Base-by-base conservation (phyloP, 2,888 invertebrate species). In the Steinernema hermaphroditum region DNA sequence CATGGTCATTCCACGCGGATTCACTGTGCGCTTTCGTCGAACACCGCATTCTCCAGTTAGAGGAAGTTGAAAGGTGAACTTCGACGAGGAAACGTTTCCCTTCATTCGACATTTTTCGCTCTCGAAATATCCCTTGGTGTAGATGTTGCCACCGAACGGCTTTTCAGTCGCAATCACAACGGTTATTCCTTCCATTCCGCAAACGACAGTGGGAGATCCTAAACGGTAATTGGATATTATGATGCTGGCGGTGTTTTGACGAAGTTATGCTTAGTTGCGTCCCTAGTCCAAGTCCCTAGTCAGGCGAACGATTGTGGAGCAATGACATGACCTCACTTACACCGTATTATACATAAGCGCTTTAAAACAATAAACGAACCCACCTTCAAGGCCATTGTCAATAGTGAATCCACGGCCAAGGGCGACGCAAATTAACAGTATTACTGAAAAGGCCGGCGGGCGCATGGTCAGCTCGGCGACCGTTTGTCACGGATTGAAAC, bases 41-140 rank as follows among this genome's bases (percentile, higher is more conserved):
- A 84, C 80, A 27, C 84, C 84, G 46, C 84, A 84, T 22, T 82
- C 79, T 1, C 78, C 78, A 68, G 74, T 79, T 0, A 82, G 76
- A 9, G 83, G 83, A 2, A 81, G 43, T 32, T n/a, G 29, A 32
- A 71, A 43, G 9, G 29, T 71, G 22, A 50, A 41, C 6, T 24
- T 12, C 24, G 34, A 14, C 27, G 41, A n/a, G 12, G 57, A 34
- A 16, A 24, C 69, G 69, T 81, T 78, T 14, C 83, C 83, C 6
- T 78, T 75, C 8, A 81, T 72, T 32, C 81, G 76, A 71, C 83
- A 83, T 0, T 78, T 78, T 2, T 75, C 62, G 24, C 74, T 74
- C 49, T 81, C 75, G 73, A 83, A 83, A 69, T 79, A 77, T 44
- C 83, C 82, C 68, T 83, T 83, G 1, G 82, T 76, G 72, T 83